Percentiles rank a stretch among this genome's conserved stretches.
Evolutionary conservation across 2,113 vertebrate species (phyloP).

Genomic region (Catharus fuscescens): DNA sequence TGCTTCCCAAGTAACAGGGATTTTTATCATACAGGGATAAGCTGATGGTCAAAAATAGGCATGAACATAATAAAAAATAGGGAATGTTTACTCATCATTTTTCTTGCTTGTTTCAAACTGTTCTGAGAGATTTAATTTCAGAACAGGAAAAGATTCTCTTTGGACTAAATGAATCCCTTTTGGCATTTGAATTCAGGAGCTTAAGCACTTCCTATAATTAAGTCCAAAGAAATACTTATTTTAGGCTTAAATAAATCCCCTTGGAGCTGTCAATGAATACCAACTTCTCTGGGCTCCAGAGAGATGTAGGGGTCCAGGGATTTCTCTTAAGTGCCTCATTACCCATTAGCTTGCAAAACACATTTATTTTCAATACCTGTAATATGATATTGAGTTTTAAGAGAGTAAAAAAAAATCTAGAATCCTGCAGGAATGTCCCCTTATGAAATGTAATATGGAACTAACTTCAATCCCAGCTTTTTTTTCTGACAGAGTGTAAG

Average conservation of each 20-base stretch:
- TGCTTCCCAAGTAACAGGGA: not conserved
- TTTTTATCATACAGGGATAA: not conserved
- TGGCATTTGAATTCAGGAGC: conserved; percentile 45
- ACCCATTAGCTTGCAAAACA: conserved; percentile 42
- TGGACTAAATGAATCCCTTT: conserved; percentile 54
- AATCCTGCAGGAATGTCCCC: conserved; percentile 4
- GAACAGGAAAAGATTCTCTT: conserved; percentile 66
- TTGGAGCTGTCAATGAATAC: conserved; percentile 61
- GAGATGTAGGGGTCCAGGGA: not conserved
- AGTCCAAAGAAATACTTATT: conserved; percentile 62
- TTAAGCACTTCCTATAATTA: conserved; percentile 65
- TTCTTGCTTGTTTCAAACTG: conserved; percentile 19
- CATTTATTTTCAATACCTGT: conserved; percentile 60
- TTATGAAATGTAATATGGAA: conserved; percentile 56
- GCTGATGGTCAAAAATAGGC: not conserved
- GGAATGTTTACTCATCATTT: not conserved
- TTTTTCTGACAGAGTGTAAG: not conserved
- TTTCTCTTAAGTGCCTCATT: conserved; percentile 55
- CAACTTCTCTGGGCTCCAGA: conserved; percentile 45
- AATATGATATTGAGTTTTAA: conserved; percentile 53
- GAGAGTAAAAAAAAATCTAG: not conserved
- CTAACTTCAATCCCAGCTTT: not conserved
- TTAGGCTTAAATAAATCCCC: conserved; percentile 72
- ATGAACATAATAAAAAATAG: not conserved
- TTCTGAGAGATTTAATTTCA: conserved; percentile 61